Conservation (phyloP, 2,113 vertebrate species). For the Xenus cinereus region DNA sequence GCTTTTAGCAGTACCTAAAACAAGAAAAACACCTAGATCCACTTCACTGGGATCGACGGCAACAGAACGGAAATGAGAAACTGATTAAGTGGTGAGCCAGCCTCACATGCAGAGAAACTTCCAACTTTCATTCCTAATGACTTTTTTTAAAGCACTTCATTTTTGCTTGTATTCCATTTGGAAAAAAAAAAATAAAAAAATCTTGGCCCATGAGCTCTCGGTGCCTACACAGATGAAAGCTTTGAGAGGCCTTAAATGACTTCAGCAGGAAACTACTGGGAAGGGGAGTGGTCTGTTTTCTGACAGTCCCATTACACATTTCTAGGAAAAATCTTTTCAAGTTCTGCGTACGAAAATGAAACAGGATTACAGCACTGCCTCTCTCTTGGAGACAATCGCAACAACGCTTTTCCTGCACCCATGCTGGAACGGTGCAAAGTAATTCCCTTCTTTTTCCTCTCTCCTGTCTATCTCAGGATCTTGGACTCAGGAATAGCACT, state of each 20-base stretch:
- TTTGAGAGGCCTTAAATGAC: conserved; percentile 57
- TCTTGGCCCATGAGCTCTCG: background rate
- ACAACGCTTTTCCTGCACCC: conserved; percentile 4
- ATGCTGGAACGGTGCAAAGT: background rate
- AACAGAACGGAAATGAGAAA: conserved; percentile 29
- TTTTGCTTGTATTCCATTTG: conserved; percentile 17
- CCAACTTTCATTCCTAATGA: background rate
- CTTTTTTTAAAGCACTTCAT: background rate
- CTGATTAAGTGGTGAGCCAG: background rate
- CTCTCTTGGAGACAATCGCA: conserved; percentile 29
- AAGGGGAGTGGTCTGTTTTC: conserved; percentile 63
- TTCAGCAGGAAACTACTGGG: conserved; percentile 62
- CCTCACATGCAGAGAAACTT: background rate
- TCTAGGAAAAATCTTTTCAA: conserved; percentile 63
- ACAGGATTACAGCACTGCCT: conserved; percentile 49
- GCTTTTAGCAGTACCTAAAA: conserved; percentile 45
- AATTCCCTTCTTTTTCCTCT: background rate
- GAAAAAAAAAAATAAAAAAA: conserved; percentile 9
- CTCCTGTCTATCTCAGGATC: background rate
- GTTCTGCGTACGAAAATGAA: conserved; percentile 1
- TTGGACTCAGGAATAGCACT: background rate
- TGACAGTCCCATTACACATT: conserved; percentile 58
- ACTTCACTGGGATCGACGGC: background rate
- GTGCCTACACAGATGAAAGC: conserved; percentile 56
- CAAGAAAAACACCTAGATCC: conserved; percentile 50